Conservation (phyloP, 1,140 invertebrate genomes). For the Bombyx mori region DNA sequence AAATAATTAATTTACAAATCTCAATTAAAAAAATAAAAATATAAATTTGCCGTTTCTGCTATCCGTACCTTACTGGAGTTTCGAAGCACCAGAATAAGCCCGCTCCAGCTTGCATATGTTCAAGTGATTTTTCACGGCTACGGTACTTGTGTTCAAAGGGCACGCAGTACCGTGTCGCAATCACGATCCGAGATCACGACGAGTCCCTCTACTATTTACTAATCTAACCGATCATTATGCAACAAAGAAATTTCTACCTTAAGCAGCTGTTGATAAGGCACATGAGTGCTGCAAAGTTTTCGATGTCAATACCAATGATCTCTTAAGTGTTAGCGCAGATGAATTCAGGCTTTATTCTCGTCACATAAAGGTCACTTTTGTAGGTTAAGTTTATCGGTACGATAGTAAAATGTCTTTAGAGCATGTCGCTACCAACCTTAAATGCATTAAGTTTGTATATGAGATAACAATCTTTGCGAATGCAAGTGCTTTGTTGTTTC, state of each 20-base stretch:
- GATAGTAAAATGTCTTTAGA: conserved; percentile 63
- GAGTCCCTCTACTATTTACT: conserved; percentile 52
- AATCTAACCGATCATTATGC: conserved; percentile 20
- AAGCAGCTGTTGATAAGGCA: conserved; percentile 23
- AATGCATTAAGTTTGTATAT: conserved; percentile 69
- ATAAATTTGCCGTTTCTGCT: too few species aligned
- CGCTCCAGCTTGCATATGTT: conserved; percentile 54
- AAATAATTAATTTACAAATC: too few species aligned
- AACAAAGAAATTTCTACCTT: conserved; percentile 30
- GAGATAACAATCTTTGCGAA: conserved; percentile 70
- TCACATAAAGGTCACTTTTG: conserved; percentile 16
- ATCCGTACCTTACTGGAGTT: too few species aligned
- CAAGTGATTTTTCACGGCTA: conserved; percentile 68
- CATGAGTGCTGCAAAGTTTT: conserved; percentile 20
- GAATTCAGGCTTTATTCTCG: conserved; percentile 29
- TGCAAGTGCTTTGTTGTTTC: conserved; percentile 66
- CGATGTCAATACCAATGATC: conserved; percentile 15
- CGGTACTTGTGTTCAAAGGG: conserved; percentile 64
- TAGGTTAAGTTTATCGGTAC: conserved; percentile 27
- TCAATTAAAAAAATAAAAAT: too few species aligned
- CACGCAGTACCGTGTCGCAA: conserved; percentile 64
- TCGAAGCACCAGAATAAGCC: too few species aligned
- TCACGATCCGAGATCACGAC: conserved; percentile 68
- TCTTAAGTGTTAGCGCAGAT: conserved; percentile 10
- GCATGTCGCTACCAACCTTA: conserved; percentile 66